Base-by-base conservation (phyloP, 2,113 vertebrate species). In the Thinocorus orbignyianus region DNA sequence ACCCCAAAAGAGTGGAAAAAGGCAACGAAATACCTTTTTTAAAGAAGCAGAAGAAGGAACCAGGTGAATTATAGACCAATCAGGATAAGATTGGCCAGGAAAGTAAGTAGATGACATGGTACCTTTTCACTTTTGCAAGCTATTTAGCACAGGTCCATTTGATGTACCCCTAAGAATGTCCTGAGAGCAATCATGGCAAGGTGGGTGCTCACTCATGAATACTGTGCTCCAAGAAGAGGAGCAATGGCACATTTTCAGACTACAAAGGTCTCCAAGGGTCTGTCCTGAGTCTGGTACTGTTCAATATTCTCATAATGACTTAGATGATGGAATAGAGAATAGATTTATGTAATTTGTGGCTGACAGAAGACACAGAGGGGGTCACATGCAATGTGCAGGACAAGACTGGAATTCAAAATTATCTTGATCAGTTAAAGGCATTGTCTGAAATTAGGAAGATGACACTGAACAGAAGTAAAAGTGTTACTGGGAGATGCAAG, bases 231-330 rank as follows among this genome's bases (percentile, higher is more conserved):
- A 57, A 25, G 54, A 57, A 18, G n/a, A 61, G 39, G 4, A 66
- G 39, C 54, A 76, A 44, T 30, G 41, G 44, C 79, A 77, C 71
- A 51, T 52, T 86, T 69, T 54, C 82, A 70, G 41, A 17, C 57
- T 72, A 9, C 49, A 48, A 26, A 92, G 62, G 76, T 83, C 68
- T 61, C 31, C 30, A 7, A 92, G 68, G 52, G 64, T 19, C 90
- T 86, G n/a, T 88, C 68, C 66, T 35, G 62, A 57, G 54, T 11
- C 62, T 83, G 58, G n/a, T 6, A n/a, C 58, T 88, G 28, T 54
- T 96, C 82, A 73, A 42, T 88, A 94, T 83, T 88, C 91, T 74
- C 46, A 18, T 86, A 93, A 90, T 83, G n/a, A 83, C 62, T 90
- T 4, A 0, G 41, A 61, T 46, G 88, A 94, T 77, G 90, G 90